Percentiles rank a stretch among this genome's conserved stretches.
These are phyloP conservation scores for Catharus bicknelli DNA, from an alignment of 2,113 vertebrate genomes.

Conservation along the genomic window DNA sequence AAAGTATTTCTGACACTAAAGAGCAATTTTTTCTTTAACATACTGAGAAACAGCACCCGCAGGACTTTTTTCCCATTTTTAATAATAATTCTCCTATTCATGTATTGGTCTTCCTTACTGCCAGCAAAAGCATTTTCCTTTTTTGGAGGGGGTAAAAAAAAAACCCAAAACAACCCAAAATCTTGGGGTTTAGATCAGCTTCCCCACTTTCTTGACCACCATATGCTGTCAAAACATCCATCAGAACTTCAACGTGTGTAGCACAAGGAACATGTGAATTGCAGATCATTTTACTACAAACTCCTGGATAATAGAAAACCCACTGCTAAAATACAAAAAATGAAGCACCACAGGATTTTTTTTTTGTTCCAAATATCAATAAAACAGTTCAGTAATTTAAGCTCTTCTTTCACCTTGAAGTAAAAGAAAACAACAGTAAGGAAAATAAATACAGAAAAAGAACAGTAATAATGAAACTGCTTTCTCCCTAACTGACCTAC, in stretches of 20 bases:
- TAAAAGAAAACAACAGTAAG: not conserved
- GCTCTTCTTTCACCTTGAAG: not conserved
- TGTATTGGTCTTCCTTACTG: not conserved
- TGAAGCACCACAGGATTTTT: not conserved
- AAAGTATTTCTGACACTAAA: not conserved
- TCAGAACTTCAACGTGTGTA: not conserved
- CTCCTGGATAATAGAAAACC: not conserved
- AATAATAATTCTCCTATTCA: not conserved
- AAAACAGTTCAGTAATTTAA: not conserved
- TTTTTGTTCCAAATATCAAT: not conserved
- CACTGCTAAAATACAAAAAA: not conserved
- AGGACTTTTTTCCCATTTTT: not conserved
- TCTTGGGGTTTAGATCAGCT: not conserved
- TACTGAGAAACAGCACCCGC: fast-evolving
- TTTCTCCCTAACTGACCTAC: not conserved
- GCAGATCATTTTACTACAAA: not conserved
- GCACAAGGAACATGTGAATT: not conserved
- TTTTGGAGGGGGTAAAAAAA: not conserved
- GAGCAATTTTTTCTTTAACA: not conserved
- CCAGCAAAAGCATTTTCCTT: not conserved
- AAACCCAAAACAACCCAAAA: not conserved
- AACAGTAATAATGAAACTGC: not conserved
- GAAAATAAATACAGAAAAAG: not conserved
- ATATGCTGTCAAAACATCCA: not conserved
- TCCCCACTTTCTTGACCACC: not conserved